These are phyloP conservation scores for Oostethus manadensis DNA, from an alignment of 2,113 vertebrate species.

Conservation along the genomic window DNA sequence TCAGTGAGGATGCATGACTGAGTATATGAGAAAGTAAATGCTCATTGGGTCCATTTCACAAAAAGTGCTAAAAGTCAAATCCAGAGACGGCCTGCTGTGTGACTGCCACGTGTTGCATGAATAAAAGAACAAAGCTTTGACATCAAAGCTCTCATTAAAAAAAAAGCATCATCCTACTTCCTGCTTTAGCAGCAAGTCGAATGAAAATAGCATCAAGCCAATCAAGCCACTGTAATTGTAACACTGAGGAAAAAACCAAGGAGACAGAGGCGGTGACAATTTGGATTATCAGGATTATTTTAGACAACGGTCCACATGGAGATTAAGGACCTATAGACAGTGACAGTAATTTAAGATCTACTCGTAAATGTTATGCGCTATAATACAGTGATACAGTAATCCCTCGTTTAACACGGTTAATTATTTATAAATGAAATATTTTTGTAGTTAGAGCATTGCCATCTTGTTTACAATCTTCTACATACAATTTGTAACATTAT, in stretches of 20 bases:
- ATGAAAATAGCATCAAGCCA: constrained; percentile 47
- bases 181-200: constrained; percentile 40
- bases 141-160: constrained; percentile 47
- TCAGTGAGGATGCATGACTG: constrained; percentile 8
- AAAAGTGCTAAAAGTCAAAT: constrained; percentile 21
- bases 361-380: no score
- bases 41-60: constrained; percentile 1
- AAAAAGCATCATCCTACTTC: constrained; percentile 29
- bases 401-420: no score
- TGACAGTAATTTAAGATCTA: no score
- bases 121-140: constrained; percentile 61
- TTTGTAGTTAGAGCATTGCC: no score
- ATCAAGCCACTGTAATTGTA: constrained; percentile 20
- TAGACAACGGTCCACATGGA: not conserved
- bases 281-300: constrained; percentile 26
- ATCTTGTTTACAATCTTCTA: no score
- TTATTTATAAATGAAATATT: no score
- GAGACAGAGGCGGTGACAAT: not conserved
- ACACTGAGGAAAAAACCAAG: constrained; percentile 26
- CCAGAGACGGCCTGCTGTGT: constrained; percentile 27
- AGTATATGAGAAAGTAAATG: not conserved
- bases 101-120: constrained; percentile 39
- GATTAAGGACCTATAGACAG: no score
- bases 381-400: no score
- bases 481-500: no score